Evolutionary conservation across 2,888 invertebrate genomes (phyloP), one percentile per base, ranked within the genome.

Genomic region (Aleiodes alternator): DNA sequence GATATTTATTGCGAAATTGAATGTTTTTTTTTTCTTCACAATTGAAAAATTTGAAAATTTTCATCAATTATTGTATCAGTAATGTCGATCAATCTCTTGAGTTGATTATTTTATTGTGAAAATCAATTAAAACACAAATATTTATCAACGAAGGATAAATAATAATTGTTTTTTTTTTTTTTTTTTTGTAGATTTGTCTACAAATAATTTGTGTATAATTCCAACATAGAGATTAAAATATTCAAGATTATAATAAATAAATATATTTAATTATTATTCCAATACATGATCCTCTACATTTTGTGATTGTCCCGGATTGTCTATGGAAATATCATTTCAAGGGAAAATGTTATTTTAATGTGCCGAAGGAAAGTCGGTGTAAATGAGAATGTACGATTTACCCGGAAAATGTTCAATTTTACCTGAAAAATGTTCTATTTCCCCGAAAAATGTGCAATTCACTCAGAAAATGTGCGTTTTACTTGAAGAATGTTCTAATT

Each of bases 1-100:
- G 14, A 23, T 16, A 69, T 50, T 69, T 38, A 76, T 73, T 50
- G n/a, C 14, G 8, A 64, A 12, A 64, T 43, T 61, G n/a, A 29
- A 48, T 72, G n/a, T n/a, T n/a, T 51, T 72, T 50, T 23, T 64
- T 50, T 57, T n/a, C 23, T 29, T 31, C 57, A 11, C 14, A 16
- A 16, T 61, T 5, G 61, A 43, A 57, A 14, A 38, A 57, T 55
- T 57, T 16, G 38, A 71, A 11, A 9, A 14, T 51, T 55, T 55
- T n/a, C 3, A 16, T 16, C 8, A 4, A 55, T 55, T 16, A 55
- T 55, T 55, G 4, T n/a, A 16, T n/a, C 6, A 55, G 5, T n/a
- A n/a, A 55, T n/a, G 55, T 14, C 43, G 55, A 55, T 55, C 12
- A n/a, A 16, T 55, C 7, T 55, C 8, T n/a, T 55, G 2, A 16